Percentiles rank a stretch among this genome's conserved stretches.
Conservation (phyloP, 2,888 invertebrate genomes). For the Ligdia adustata region DNA sequence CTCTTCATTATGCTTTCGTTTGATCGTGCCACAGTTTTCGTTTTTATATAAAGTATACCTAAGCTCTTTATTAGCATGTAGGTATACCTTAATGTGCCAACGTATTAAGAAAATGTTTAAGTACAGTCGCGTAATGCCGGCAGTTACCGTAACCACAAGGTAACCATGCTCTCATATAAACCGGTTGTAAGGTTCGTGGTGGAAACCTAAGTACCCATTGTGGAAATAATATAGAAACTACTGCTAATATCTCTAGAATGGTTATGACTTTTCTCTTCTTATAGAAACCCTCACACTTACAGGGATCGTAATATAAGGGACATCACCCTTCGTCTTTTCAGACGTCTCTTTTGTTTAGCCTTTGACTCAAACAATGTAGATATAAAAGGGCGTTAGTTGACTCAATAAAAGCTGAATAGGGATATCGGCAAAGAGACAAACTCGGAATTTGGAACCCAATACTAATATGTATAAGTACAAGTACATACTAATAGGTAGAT, state of each 20-base stretch:
- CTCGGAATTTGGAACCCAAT: too few relatives aligned
- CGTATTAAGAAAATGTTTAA: not conserved
- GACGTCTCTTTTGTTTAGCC: constrained; percentile 2
- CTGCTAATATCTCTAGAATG: not conserved
- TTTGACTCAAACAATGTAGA: not conserved
- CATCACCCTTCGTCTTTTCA: not conserved
- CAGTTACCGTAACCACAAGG: constrained; percentile 8
- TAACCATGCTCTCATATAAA: constrained; percentile 2
- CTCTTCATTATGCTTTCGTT: too few relatives aligned
- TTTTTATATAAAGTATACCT: too few relatives aligned
- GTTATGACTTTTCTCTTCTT: not conserved
- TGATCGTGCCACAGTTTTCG: too few relatives aligned
- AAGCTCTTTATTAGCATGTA: too few relatives aligned
- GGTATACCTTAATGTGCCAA: too few relatives aligned
- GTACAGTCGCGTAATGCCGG: constrained; percentile 4
- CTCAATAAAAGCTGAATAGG: constrained; percentile 3
- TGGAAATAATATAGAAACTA: not conserved
- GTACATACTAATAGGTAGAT: too few relatives aligned
- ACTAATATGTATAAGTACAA: too few relatives aligned
- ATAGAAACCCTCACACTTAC: not conserved
- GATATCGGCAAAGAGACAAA: constrained; percentile 7
- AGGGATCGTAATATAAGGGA: not conserved
- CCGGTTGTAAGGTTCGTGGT: constrained; percentile 3
- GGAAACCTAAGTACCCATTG: not conserved
- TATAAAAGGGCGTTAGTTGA: constrained; percentile 1